Evolutionary conservation across 2,888 invertebrate genomes (phyloP).

Genomic region (Zaprionus lineosus): DNA sequence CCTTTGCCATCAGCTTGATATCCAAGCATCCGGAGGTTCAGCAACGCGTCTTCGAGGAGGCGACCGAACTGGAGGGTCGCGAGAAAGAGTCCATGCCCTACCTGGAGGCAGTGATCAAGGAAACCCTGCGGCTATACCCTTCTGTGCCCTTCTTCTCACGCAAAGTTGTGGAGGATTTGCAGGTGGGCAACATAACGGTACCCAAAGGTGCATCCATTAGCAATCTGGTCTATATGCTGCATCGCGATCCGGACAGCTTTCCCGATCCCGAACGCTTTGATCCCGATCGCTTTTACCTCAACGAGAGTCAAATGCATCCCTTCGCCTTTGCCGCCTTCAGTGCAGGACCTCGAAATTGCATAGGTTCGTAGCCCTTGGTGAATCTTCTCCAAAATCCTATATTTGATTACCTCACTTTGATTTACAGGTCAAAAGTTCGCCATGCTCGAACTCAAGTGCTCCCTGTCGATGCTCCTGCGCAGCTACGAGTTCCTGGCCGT

Average conservation of each 20-base stretch:
- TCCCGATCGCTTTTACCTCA: conserved; percentile 79
- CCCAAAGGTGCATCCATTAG: conserved; percentile 82
- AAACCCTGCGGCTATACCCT: conserved; percentile 85
- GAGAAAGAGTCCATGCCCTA: conserved; percentile 83
- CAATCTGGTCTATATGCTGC: conserved; percentile 83
- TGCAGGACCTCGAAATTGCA: conserved; percentile 81
- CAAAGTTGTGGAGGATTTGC: conserved; percentile 82
- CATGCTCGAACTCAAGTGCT: conserved; percentile 81
- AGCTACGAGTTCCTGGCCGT: conserved; percentile 79
- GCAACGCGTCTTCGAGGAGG: conserved; percentile 82
- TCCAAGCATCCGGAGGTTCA: conserved; percentile 84
- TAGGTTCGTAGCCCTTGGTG: conserved; percentile 69
- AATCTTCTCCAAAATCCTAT: too few species aligned
- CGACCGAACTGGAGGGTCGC: conserved; percentile 78
- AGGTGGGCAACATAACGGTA: conserved; percentile 80
- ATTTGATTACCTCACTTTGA: too few species aligned
- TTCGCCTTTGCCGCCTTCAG: conserved; percentile 81
- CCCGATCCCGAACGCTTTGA: conserved; percentile 83
- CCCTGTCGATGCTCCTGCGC: conserved; percentile 75
- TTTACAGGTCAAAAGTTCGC: conserved; percentile 82
- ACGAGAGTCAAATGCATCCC: conserved; percentile 75
- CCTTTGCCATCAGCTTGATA: conserved; percentile 84
- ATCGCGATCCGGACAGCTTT: conserved; percentile 83
- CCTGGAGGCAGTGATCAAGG: conserved; percentile 85
- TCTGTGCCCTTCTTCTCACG: conserved; percentile 84